A percentile compares a stretch with the other conserved stretches of the same genome.
Conservation (phyloP, 2,888 invertebrate species). For the Eledone cirrhosa region DNA sequence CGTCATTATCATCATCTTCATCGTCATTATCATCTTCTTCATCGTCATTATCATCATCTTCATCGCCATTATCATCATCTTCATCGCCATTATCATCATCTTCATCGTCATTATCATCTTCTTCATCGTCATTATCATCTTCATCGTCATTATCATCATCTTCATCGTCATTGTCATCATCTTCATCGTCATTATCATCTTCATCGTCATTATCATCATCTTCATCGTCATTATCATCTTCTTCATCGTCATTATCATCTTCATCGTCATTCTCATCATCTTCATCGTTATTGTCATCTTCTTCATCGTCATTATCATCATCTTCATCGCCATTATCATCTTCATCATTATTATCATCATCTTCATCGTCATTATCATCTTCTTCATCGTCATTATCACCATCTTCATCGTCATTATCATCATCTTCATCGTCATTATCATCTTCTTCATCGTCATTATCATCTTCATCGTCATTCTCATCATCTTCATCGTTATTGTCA, state of each 20-base stretch:
- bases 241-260: slow-evolving; percentile 8
- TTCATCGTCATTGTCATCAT: not conserved
- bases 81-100: too few species aligned
- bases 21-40: too few species aligned
- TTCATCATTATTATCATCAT: too few species aligned
- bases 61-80: too few species aligned
- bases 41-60: too few species aligned
- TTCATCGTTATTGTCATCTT: too few species aligned
- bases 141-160: not conserved
- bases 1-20: too few species aligned
- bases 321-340: too few species aligned
- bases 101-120: slow-evolving; percentile 62
- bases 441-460: not conserved
- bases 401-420: too few species aligned
- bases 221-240: not conserved
- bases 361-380: slow-evolving; percentile 1
- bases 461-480: too few species aligned
- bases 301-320: slow-evolving; percentile 3
- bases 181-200: not conserved
- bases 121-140: not conserved
- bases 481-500: too few species aligned
- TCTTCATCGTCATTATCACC: slow-evolving; percentile 6
- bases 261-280: too few species aligned
- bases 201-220: slow-evolving; percentile 1
- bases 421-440: slow-evolving; percentile 8